phyloP scores from a whole-genome alignment of 1,140 invertebrate species.

The Aradophagus sp. region DNA sequence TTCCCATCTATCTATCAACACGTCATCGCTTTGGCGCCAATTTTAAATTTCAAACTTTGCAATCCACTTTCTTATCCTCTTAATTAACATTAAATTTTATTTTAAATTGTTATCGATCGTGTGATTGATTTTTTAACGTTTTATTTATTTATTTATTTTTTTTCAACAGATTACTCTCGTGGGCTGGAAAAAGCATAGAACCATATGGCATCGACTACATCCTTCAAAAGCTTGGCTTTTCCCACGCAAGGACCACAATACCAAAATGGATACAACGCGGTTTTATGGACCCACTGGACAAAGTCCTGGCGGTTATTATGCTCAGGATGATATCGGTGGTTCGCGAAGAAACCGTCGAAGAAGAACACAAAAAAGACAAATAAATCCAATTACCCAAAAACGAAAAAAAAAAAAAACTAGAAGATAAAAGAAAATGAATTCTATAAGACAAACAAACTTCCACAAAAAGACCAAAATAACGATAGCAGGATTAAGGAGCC shows the following conservation, averaged over 20 bases:
- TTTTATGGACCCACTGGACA: constrained; percentile 96
- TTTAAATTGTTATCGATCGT: no score
- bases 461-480: no score
- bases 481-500: no score
- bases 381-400: constrained; percentile 46
- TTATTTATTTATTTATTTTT: no score
- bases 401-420: no score
- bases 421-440: not conserved
- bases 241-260: constrained; percentile 97
- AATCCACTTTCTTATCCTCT: no score
- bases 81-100: no score
- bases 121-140: no score
- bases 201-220: constrained; percentile 98
- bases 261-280: constrained; percentile 99
- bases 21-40: no score
- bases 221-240: constrained; percentile 96
- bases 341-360: constrained; percentile 66
- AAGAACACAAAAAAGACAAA: constrained; percentile 67
- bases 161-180: constrained; percentile 83
- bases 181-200: constrained; percentile 96
- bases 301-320: constrained; percentile 84
- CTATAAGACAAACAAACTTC: not conserved
- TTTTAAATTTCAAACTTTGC: no score
- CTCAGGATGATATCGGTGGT: constrained; percentile 78
- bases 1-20: no score